Evolutionary conservation across 2,113 vertebrate genomes (phyloP), one percentile per base, ranked within the genome.

Genomic region (Scortum barcoo): DNA sequence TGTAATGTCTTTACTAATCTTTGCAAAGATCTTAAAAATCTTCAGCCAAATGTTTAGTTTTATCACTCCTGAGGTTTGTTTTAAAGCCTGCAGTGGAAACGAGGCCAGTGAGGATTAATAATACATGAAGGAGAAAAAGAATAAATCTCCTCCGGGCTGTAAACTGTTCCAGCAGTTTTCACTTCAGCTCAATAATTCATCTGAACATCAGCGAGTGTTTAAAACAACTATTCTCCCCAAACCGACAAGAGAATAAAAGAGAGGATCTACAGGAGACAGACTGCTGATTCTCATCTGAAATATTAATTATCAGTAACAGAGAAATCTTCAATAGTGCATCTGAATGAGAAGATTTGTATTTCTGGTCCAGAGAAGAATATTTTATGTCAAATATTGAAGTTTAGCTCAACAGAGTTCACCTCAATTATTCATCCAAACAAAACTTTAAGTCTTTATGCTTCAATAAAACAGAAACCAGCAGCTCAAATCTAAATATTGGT

Each of bases 121-220:
- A 63, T 17, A 72, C 7, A 65, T 11, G 62, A 75, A 50, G 65
- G 10, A 38, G 75, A 28, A 28, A 3, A 44, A 38, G 8, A 8
- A 26, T 9, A 28, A 14, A 26, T 10, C n/a, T 54, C 56, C 30
- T 71, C 17, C 2, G 14, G 38, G 38, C 50, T 57, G 69, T 57
- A 46, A 80, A 53, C 58, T 26, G 13, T 65, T 72, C 19, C 20
- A 62, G 12, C 58, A 53, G 24, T 26, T 80, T 40, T 40, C 54
- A 42, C n/a, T 22, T 63, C 50, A 66, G 10, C 51, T 84, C 66
- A 72, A 85, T 75, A 60, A 85, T 76, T 85, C 66, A 76, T 80
- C 66, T 30, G 36, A 75, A 62, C 54, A 30, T 20, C 36, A 58
- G 51, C 19, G 1, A 33, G 60, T 1, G 1, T 46, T 63, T 69